phyloP scores from a whole-genome alignment of 2,113 vertebrate genomes.

The Saccopteryx leptura region DNA sequence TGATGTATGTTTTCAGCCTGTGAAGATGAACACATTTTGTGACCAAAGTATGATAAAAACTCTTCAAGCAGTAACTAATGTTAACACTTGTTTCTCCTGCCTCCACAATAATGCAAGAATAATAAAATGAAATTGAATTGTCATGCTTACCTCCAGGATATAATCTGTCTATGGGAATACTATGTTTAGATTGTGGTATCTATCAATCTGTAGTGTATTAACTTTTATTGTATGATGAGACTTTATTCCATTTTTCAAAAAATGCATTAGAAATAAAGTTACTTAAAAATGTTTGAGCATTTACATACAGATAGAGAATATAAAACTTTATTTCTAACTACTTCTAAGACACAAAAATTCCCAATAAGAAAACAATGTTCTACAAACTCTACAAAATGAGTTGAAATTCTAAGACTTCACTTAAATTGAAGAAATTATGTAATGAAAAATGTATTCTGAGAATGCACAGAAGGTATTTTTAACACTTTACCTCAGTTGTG shows the following conservation, averaged over 20 bases:
- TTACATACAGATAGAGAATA: neutral
- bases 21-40: conserved; percentile 47
- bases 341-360: neutral
- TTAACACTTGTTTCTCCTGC: conserved; percentile 23
- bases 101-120: neutral
- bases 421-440: neutral
- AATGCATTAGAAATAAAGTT: neutral
- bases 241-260: neutral
- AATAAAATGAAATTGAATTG: neutral
- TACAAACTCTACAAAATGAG: neutral
- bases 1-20: neutral
- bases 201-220: neutral
- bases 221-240: neutral
- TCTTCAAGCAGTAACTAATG: neutral
- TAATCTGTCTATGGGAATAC: neutral
- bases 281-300: neutral
- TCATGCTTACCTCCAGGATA: neutral
- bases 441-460: neutral
- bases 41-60: neutral
- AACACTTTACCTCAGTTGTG: neutral
- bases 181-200: neutral
- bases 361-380: neutral
- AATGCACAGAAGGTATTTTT: neutral
- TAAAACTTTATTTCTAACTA: neutral
- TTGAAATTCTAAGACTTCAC: neutral